These are phyloP conservation scores for Leptosomus discolor DNA, from an alignment of 2,113 vertebrate species.

Conservation along the genomic window DNA sequence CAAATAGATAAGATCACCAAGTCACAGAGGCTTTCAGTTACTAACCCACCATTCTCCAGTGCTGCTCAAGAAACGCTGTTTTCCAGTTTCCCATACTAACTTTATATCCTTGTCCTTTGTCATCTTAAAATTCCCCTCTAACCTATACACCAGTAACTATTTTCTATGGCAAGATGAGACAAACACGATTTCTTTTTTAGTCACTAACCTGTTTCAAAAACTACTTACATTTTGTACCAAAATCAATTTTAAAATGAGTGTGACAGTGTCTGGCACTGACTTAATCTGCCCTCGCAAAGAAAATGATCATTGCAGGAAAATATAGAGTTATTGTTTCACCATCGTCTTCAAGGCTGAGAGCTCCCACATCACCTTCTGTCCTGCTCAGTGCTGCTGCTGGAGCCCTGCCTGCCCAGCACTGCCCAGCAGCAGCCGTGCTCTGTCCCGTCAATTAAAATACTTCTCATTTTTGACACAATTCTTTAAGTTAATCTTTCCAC, in stretches of 20 bases:
- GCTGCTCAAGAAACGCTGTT: not conserved
- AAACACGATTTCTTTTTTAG: not conserved
- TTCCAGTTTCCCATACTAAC: not conserved
- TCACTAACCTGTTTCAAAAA: not conserved
- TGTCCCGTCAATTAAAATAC: slow-evolving; percentile 17
- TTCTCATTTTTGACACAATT: slow-evolving; percentile 45
- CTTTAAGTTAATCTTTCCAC: slow-evolving; percentile 27
- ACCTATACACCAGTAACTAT: not conserved
- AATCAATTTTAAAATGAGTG: not conserved
- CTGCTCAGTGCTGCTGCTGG: not conserved
- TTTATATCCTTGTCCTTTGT: not conserved
- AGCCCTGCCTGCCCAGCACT: not conserved
- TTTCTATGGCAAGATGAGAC: not conserved
- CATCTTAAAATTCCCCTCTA: not conserved
- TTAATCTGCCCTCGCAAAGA: not conserved
- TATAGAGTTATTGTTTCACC: not conserved
- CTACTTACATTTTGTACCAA: rapidly evolving
- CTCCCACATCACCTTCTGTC: not conserved
- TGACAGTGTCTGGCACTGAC: not conserved
- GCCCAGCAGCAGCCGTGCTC: not conserved
- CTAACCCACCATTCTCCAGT: not conserved
- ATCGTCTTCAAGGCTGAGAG: not conserved
- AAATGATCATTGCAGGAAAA: not conserved
- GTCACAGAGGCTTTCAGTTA: not conserved
- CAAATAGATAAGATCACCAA: not conserved